Conservation (phyloP, 2,797 vertebrate genomes). For the Hypotaenidia philippensis region DNA sequence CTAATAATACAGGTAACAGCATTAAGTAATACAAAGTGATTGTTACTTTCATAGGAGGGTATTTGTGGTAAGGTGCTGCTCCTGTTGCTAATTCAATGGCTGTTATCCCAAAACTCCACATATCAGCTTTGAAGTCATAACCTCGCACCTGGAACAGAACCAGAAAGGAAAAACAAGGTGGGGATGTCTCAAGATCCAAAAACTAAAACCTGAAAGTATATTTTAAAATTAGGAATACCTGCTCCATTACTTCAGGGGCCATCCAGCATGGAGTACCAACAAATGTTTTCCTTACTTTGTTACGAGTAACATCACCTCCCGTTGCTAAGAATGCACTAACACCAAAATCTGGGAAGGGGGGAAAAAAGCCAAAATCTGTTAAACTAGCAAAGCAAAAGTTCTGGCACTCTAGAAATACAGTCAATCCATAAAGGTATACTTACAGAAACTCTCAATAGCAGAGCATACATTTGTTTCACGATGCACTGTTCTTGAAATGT, state of each 20-base stretch:
- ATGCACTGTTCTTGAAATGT: background rate
- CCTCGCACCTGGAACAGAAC: constrained; percentile 90
- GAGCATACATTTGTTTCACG: background rate
- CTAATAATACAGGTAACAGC: background rate
- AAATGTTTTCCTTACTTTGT: constrained; percentile 99
- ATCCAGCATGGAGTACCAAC: constrained; percentile 99
- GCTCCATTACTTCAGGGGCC: constrained; percentile 99
- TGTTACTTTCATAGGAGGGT: constrained; percentile 98
- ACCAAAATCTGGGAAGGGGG: constrained; percentile 90
- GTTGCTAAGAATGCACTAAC: constrained; percentile 96
- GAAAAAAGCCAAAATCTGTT: background rate
- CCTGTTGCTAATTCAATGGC: constrained; percentile 97
- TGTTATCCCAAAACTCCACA: constrained; percentile 99
- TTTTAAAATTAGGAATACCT: constrained; percentile 80
- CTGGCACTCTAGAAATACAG: constrained; percentile 2
- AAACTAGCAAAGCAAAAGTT: background rate
- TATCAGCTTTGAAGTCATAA: constrained; percentile 99
- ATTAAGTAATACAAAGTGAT: constrained; percentile 1
- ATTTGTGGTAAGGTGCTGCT: constrained; percentile 97
- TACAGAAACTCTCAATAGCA: background rate
- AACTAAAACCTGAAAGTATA: background rate
- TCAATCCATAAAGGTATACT: background rate
- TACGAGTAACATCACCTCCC: constrained; percentile 95
- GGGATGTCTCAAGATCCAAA: background rate
- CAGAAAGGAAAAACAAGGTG: constrained; percentile 18